Conservation (phyloP, 2,888 invertebrate genomes). For the Hypolimnas misippus region DNA sequence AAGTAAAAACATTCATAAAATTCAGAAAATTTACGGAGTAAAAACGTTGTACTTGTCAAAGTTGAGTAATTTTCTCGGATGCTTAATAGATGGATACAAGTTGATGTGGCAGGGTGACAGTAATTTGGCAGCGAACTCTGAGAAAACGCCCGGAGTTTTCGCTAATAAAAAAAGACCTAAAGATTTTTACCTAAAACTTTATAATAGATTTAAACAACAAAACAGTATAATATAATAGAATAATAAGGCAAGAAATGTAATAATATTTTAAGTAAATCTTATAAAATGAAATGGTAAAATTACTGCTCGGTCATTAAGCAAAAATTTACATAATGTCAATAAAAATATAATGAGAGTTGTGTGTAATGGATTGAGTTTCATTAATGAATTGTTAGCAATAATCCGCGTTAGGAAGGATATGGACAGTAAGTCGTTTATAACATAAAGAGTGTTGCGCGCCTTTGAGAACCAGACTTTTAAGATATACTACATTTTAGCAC, state of each 20-base stretch:
- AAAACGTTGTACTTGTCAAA: constrained; percentile 2
- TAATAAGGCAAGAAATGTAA: neutral
- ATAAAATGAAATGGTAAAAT: too few species aligned
- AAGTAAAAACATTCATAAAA: neutral
- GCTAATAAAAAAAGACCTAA: constrained; percentile 16
- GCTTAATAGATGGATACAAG: constrained; percentile 20
- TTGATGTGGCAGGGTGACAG: constrained; percentile 20
- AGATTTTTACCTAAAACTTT: neutral
- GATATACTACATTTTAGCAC: too few species aligned
- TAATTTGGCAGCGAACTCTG: constrained; percentile 28
- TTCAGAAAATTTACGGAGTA: neutral
- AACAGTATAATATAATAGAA: neutral
- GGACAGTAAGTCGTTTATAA: too few species aligned
- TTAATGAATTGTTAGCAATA: too few species aligned
- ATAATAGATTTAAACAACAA: neutral
- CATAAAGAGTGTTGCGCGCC: too few species aligned
- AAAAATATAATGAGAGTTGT: too few species aligned
- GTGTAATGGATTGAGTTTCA: too few species aligned
- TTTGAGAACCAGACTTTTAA: too few species aligned
- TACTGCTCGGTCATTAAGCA: too few species aligned
- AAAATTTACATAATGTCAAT: too few species aligned
- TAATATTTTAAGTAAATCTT: too few species aligned
- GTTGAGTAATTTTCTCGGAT: constrained; percentile 7
- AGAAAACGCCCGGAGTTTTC: constrained; percentile 10
- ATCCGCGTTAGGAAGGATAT: too few species aligned